Evolutionary conservation across 2,888 invertebrate species (phyloP), one percentile per base, ranked within the genome.

Genomic region (Sphaerophoria rueppellii): DNA sequence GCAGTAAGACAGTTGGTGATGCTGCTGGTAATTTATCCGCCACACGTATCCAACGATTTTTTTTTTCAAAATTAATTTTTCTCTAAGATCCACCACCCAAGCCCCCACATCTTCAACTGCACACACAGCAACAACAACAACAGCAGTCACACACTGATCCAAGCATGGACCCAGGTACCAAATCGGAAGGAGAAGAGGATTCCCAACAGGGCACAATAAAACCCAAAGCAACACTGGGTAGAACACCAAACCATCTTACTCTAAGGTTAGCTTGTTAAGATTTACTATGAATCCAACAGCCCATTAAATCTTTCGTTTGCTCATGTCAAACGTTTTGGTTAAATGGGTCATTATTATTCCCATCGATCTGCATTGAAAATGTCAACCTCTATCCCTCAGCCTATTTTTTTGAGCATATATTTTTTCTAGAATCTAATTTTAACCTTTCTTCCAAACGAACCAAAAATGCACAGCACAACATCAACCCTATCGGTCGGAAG

Each of bases 401-500:
- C 9, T 6, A 60, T n/a, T 43, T 32, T 32, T 61, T 7, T 46
- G 34, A 16, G 12, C 24, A 60, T 12, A 40, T 16, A 58, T 34
- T 11, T 43, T 43, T 61, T 14, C 46, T 61, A 34, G 43, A 46
- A 61, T 4, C 61, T 61, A 61, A 61, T 72, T 61, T 79, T 60
- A 32, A 57, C 43, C 48, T 55, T 63, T 82, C 61, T 43, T 55
- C 34, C 50, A 46, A 54, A 35, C 50, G 43, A 61, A 71, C 69
- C 24, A 61, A 24, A 58, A 16, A 60, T 60, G 57, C 75, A 89
- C 93, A 97, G 97, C 93, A 98, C 98, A 90, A 97, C 98, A 88
- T 98, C 98, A 89, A 98, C 98, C 86, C 94, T 98, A 91, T 98
- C 97, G 89, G 97, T 97, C 83, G 97, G 98, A 90, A 98, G 97